Base-by-base conservation (phyloP, 2,888 invertebrate genomes). In the Hyposoter dolosus region DNA sequence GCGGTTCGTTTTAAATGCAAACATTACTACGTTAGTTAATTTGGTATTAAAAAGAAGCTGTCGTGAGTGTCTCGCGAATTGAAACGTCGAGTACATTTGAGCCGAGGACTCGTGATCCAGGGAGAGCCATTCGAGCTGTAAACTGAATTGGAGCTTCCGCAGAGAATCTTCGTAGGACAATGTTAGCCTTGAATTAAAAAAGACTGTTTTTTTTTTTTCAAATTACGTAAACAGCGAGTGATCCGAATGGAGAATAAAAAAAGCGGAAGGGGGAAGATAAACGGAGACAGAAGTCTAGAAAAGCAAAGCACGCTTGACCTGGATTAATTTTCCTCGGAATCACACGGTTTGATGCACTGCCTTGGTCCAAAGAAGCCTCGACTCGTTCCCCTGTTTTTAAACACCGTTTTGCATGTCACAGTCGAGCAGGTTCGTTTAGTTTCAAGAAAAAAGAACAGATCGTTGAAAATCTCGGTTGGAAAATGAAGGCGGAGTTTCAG, bases 321-420 rank as follows among this genome's bases (percentile, higher is more conserved):
- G 72, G 23, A 83, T 83, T 66, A 74, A 78, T 78, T 17, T 77
- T 15, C 32, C 15, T 53, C 56, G 28, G 66, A 66, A 83, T 81
- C 69, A 84, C 63, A 75, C 50, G 72, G 60, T 56, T 50, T 47
- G 12, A 23, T 45, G 12, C 50, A 19, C 40, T 35, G 72, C 45
- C n/a, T 43, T 40, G 56, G 7, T 23, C 7, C 10, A 12, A 4
- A 43, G 19, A 45, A 19, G 19, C 71, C 23, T 78, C 45, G 28
- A 19, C 71, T 45, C 23, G 45, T 83, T 74, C 47, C n/a, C 53
- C 68, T 28, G 45, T 79, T 75, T 69, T 40, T 53, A 35, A 28
- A 53, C 9, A 43, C 53, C 65, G 40, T 43, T 65, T 47, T 40
- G 76, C 47, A 66, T 60, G 47, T 74, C 60, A 74, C 47, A 28